These are phyloP conservation scores for Aspidapion aeneum DNA, from an alignment of 2,888 invertebrate species.

Conservation along the genomic window DNA sequence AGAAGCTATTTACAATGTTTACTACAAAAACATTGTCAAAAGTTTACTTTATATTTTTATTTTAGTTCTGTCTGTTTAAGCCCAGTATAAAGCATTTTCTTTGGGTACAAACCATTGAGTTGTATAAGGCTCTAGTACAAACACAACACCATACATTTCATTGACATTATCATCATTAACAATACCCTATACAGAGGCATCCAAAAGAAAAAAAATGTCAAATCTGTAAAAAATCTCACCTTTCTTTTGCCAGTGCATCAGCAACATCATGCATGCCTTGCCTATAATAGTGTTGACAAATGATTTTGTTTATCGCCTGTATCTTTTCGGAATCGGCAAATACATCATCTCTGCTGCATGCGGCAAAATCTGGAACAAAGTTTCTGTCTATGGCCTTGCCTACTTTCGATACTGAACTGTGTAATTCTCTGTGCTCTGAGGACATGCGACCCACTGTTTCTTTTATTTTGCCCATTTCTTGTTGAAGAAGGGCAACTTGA, in stretches of 20 bases:
- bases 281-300: constrained; percentile 91
- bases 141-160: too few species aligned
- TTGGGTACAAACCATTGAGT: too few species aligned
- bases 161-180: too few species aligned
- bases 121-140: too few species aligned
- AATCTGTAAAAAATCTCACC: constrained; percentile 48
- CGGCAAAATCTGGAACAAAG: constrained; percentile 87
- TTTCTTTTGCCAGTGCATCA: constrained; percentile 73
- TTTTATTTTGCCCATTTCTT: constrained; percentile 73
- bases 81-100: too few species aligned
- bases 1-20: too few species aligned
- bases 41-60: too few species aligned
- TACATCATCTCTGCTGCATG: constrained; percentile 76
- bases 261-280: constrained; percentile 94
- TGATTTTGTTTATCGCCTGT: constrained; percentile 77
- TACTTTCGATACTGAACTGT: constrained; percentile 84
- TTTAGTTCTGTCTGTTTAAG: too few species aligned
- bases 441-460: constrained; percentile 80
- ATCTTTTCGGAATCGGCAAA: constrained; percentile 69
- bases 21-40: too few species aligned
- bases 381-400: constrained; percentile 96
- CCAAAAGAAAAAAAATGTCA: too few species aligned
- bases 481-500: constrained; percentile 69
- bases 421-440: constrained; percentile 79
- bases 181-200: too few species aligned